Conservation (phyloP, 37 sponge, comb jelly and placozoan genomes). For the Beroe ovata region DNA sequence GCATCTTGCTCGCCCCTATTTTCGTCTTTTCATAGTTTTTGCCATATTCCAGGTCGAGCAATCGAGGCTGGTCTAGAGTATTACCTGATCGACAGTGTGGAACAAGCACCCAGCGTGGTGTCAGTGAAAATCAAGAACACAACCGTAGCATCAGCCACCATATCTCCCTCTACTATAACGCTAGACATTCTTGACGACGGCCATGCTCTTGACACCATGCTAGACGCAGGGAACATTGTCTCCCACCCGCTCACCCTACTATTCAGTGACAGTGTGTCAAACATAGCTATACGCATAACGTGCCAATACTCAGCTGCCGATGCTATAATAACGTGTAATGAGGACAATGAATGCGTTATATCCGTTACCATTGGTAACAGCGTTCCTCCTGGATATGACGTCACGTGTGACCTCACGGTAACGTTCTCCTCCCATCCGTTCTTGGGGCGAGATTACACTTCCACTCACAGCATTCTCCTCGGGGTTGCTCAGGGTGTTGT, state of each 20-base stretch:
- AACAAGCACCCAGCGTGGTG: background rate
- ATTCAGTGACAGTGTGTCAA: background rate
- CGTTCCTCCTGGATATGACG: background rate
- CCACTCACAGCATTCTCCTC: background rate
- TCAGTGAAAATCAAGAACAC: background rate
- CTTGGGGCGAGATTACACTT: background rate
- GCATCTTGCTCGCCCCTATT: too few species aligned
- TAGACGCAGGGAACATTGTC: conserved; percentile 13
- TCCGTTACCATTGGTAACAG: background rate
- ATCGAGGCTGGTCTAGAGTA: background rate
- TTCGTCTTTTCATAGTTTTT: too few species aligned
- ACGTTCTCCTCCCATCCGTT: background rate
- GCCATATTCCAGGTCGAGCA: background rate
- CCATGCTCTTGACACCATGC: background rate
- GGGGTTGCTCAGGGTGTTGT: background rate
- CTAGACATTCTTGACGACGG: background rate
- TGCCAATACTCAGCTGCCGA: background rate
- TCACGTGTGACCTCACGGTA: conserved; percentile 37
- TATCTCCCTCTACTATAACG: background rate
- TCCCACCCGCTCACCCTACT: background rate
- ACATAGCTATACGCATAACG: background rate
- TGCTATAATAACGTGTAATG: too few species aligned
- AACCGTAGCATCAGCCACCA: background rate
- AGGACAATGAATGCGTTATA: background rate
- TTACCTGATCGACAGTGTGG: background rate